Conservation (phyloP, 2,113 vertebrate species). For the Cyanoramphus novaezelandiae region DNA sequence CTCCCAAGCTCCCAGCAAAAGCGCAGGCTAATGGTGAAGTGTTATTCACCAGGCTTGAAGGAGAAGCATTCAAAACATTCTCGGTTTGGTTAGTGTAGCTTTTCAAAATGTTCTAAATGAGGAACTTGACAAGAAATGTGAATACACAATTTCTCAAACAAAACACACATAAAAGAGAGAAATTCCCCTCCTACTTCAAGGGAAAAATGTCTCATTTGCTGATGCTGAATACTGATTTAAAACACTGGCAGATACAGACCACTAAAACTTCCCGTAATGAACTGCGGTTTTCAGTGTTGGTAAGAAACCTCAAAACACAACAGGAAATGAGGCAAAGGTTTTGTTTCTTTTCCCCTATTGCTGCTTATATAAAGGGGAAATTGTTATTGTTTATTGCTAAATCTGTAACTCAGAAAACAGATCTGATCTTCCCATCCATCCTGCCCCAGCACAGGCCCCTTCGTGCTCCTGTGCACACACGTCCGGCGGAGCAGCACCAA, state of each 20-base stretch:
- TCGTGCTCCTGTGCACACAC: fast-evolving
- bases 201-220: constrained; percentile 53
- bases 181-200: constrained; percentile 56
- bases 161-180: constrained; percentile 20
- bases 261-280: constrained; percentile 71
- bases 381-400: constrained; percentile 10
- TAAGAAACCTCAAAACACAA: constrained; percentile 73
- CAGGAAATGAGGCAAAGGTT: constrained; percentile 67
- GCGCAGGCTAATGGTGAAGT: neutral
- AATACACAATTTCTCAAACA: constrained; percentile 32
- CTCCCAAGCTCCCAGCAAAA: neutral
- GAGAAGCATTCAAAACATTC: neutral
- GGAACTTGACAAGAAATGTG: neutral
- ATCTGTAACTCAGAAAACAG: neutral
- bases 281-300: constrained; percentile 64
- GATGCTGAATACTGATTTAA: constrained; percentile 57
- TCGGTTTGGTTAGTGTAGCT: neutral
- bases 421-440: neutral
- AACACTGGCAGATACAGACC: constrained; percentile 51
- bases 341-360: constrained; percentile 30
- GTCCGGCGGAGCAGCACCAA: fast-evolving
- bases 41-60: neutral
- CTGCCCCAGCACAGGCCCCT: neutral
- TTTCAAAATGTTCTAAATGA: neutral
- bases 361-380: constrained; percentile 23